A percentile compares a stretch with the other conserved stretches of the same genome.
These are phyloP conservation scores for Diploscapter pachys DNA, from an alignment of 1,140 invertebrate genomes.

Conservation along the genomic window DNA sequence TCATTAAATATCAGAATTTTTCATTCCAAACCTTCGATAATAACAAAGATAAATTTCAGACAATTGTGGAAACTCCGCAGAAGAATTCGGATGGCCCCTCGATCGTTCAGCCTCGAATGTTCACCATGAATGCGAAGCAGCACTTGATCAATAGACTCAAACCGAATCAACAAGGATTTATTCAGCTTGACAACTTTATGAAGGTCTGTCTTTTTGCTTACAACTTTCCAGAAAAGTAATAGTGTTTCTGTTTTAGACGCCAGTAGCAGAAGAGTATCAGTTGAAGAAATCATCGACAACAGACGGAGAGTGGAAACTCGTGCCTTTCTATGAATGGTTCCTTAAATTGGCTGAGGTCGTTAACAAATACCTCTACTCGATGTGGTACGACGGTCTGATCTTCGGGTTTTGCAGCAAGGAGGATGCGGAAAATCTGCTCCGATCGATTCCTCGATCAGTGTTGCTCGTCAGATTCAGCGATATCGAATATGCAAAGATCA, in stretches of 20 bases:
- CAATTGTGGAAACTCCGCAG: conserved; percentile 57
- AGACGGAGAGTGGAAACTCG: conserved; percentile 59
- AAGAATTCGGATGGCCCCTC: conserved; percentile 54
- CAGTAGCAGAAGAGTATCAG: conserved; percentile 49
- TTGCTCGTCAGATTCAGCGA: conserved; percentile 55
- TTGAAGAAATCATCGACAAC: conserved; percentile 41
- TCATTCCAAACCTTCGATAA: no score
- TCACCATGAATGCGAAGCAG: conserved; percentile 45
- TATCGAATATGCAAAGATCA: conserved; percentile 58
- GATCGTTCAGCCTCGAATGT: conserved; percentile 48
- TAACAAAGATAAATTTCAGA: conserved; percentile 12
- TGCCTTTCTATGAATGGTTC: conserved; percentile 56
- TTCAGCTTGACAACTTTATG: conserved; percentile 55
- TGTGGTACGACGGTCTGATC: conserved; percentile 58
- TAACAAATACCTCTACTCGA: conserved; percentile 54
- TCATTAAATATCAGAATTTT: no score
- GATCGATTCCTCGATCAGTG: conserved; percentile 45
- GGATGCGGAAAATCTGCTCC: conserved; percentile 52
- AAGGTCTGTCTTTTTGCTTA: conserved; percentile 37
- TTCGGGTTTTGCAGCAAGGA: conserved; percentile 57
- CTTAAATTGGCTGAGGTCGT: conserved; percentile 58
- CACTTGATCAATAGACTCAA: conserved; percentile 52
- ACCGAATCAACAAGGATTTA: conserved; percentile 45
- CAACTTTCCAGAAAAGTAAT: background rate
- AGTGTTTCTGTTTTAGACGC: conserved; percentile 37